Conservation (phyloP, 2,113 vertebrate species). For the Caretta caretta region DNA sequence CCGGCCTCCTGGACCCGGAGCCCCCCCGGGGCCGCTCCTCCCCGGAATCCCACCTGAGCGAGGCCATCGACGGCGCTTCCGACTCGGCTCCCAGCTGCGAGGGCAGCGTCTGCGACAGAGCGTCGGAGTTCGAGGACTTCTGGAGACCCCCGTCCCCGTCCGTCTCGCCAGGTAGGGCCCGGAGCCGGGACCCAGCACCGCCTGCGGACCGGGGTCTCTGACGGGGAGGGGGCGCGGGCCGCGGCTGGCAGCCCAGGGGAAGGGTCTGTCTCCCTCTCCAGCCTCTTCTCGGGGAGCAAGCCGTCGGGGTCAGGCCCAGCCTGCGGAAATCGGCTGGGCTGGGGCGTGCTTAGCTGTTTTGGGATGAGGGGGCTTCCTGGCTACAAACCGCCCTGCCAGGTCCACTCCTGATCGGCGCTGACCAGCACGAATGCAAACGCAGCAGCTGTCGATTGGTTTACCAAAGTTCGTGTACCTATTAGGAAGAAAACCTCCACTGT, state of each 20-base stretch:
- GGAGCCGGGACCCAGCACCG: too few relatives aligned
- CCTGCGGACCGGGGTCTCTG: background rate
- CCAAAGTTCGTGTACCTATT: background rate
- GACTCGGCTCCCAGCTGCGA: constrained; percentile 88
- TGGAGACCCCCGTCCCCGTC: constrained; percentile 98
- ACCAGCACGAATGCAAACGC: too few relatives aligned
- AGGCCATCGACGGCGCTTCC: constrained; percentile 82
- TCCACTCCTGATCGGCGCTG: too few relatives aligned
- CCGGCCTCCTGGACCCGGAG: constrained; percentile 33
- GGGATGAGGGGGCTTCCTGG: too few relatives aligned
- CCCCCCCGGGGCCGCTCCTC: constrained; percentile 78
- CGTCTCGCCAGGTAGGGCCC: constrained; percentile 88
- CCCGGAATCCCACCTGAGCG: constrained; percentile 81
- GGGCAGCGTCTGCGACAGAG: constrained; percentile 84
- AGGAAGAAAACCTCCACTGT: background rate
- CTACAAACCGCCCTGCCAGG: too few relatives aligned
- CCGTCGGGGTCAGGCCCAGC: too few relatives aligned
- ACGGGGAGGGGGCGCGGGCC: background rate
- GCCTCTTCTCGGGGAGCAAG: background rate
- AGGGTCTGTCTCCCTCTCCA: background rate
- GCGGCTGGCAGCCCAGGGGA: background rate
- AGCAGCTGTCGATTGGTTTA: background rate
- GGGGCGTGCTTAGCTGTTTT: background rate
- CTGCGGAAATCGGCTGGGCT: background rate
- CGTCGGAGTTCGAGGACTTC: constrained; percentile 90